Base-by-base conservation (phyloP, 2,797 vertebrate species). In the Gymnoscopelus braueri region DNA sequence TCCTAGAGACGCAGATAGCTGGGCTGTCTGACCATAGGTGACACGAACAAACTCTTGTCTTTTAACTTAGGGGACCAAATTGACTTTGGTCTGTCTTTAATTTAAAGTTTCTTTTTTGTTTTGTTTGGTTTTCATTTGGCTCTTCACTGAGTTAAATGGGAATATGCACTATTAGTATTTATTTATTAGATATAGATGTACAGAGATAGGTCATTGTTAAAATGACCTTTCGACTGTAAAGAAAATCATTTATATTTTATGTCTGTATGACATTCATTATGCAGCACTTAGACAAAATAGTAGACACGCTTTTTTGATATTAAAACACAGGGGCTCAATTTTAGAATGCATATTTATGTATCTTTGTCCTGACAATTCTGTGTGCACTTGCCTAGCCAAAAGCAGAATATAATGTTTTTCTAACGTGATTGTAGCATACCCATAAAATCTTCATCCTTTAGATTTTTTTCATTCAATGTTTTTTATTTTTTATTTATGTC, bases 141-240 rank as follows among this genome's bases (percentile, higher is more conserved):
- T 89, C 84, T 59, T 85, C 71, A 63, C 26, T 26, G 89, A 89
- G 88, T 79, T 80, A 89, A 89, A 91, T 89, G 92, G 90, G 91
- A 93, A 93, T 91, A 94, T 94, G 93, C 93, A 94, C 91, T 94
- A 94, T 44, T 44, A 91, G 82, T 94, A 94, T 95, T 94, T 95
- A 95, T 95, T 95, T 95, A 94, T 95, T 93, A 93, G 91, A 80
- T 87, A 73, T 78, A 82, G 86, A 88, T 88, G 78, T 84, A 87
- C 88, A 89, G 82, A 81, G 86, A 75, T 69, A 35, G 88, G 84
- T 83, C 91, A 92, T 85, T 91, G 89, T 84, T 89, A 76, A 81
- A 93, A 85, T 94, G 91, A 88, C 90, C 86, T 78, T 53, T 90
- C 75, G 10, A 60, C 84, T 91, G 91, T 90, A 81, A 82, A 63